phyloP scores from a whole-genome alignment of 2,797 vertebrate species.

The Macropodus opercularis region DNA sequence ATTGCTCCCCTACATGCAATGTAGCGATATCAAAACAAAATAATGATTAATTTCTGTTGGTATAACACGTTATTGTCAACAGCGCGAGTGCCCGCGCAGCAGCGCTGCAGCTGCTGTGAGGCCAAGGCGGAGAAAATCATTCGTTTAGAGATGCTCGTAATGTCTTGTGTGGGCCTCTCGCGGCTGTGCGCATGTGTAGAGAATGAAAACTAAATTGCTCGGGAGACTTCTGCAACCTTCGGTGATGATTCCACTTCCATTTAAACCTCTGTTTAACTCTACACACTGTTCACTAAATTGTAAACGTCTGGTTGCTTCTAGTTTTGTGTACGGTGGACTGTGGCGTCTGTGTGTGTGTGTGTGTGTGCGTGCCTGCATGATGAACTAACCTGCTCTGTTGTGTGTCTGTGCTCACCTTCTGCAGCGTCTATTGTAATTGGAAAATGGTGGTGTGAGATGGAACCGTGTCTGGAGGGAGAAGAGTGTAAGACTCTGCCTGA shows the following conservation, averaged over 20 bases:
- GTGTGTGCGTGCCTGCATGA: background rate
- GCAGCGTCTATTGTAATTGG: constrained; percentile 96
- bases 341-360: background rate
- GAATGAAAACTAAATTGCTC: constrained; percentile 25
- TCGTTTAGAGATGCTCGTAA: constrained; percentile 41
- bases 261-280: constrained; percentile 1
- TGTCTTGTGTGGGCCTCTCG: constrained; percentile 33
- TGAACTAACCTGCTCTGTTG: constrained; percentile 35
- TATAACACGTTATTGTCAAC: constrained; percentile 66
- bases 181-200: constrained; percentile 1
- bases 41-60: constrained; percentile 72
- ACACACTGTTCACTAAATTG: background rate
- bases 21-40: constrained; percentile 70
- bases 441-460: constrained; percentile 99
- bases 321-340: too few relatives aligned
- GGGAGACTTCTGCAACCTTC: constrained; percentile 20
- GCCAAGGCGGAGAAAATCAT: constrained; percentile 44
- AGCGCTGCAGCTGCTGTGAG: constrained; percentile 54
- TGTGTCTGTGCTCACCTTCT: constrained; percentile 48
- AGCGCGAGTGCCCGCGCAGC: constrained; percentile 52
- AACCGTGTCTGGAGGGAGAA: constrained; percentile 96
- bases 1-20: constrained; percentile 65
- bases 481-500: constrained; percentile 98
- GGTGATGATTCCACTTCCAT: constrained; percentile 9
- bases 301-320: background rate